These are phyloP conservation scores for Lapara coniferarum DNA, from an alignment of 2,888 invertebrate species.

Conservation along the genomic window DNA sequence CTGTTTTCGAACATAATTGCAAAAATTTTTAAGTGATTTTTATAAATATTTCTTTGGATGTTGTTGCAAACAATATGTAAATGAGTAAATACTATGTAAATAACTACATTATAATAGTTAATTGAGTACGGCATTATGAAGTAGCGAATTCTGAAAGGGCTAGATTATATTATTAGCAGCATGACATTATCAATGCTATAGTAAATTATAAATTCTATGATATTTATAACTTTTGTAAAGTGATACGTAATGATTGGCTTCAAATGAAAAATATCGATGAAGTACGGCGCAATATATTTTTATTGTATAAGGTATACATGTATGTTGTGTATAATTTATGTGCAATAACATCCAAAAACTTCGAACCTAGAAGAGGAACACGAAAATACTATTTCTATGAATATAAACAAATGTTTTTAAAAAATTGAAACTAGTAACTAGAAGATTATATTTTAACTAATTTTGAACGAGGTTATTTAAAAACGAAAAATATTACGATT, in stretches of 20 bases:
- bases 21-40: neutral
- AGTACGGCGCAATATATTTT: no score
- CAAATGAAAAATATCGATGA: no score
- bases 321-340: neutral
- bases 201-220: no score
- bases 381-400: neutral
- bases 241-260: no score
- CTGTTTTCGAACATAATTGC: slow-evolving; percentile 42
- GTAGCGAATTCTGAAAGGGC: neutral
- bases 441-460: neutral
- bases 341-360: slow-evolving; percentile 16
- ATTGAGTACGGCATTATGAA: no score
- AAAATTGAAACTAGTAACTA: slow-evolving; percentile 12
- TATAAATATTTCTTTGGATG: neutral
- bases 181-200: no score
- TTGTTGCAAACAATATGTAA: neutral
- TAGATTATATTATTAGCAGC: no score
- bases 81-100: no score
- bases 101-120: no score
- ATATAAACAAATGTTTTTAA: slow-evolving; percentile 8
- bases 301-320: no score
- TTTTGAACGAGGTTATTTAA: neutral
- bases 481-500: neutral
- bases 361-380: neutral
- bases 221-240: no score